Conservation (phyloP, 2,113 vertebrate species). For the Python bivittatus region DNA sequence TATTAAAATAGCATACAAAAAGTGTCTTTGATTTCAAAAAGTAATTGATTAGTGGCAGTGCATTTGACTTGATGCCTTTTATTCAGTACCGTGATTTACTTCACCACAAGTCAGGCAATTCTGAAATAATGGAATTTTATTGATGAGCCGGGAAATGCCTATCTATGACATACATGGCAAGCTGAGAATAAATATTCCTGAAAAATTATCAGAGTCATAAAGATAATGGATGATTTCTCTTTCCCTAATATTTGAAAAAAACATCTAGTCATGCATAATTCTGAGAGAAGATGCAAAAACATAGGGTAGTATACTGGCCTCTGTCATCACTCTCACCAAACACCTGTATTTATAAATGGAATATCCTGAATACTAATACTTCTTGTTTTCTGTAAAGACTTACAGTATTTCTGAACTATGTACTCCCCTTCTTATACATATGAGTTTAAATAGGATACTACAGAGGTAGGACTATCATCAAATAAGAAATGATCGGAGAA, state of each 20-base stretch:
- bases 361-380: not conserved
- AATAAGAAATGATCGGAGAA: not conserved
- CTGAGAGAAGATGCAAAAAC: not conserved
- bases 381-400: not conserved
- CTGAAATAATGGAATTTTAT: not conserved
- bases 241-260: not conserved
- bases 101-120: not conserved
- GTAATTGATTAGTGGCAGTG: not conserved
- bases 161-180: not conserved
- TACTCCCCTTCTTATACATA: not conserved
- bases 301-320: not conserved
- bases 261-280: not conserved
- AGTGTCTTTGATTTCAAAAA: not conserved
- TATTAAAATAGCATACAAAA: constrained; percentile 48
- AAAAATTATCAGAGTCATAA: not conserved
- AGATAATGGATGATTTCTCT: not conserved
- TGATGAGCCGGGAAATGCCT: not conserved
- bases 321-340: not conserved
- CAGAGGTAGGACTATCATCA: not conserved
- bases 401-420: not conserved
- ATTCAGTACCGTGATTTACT: not conserved
- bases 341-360: not conserved
- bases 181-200: not conserved
- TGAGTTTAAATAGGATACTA: not conserved
- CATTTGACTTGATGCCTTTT: not conserved